Conservation (phyloP, 30 jellyfish, hydroid and myxozoan species). For the Aurelia aurita region DNA sequence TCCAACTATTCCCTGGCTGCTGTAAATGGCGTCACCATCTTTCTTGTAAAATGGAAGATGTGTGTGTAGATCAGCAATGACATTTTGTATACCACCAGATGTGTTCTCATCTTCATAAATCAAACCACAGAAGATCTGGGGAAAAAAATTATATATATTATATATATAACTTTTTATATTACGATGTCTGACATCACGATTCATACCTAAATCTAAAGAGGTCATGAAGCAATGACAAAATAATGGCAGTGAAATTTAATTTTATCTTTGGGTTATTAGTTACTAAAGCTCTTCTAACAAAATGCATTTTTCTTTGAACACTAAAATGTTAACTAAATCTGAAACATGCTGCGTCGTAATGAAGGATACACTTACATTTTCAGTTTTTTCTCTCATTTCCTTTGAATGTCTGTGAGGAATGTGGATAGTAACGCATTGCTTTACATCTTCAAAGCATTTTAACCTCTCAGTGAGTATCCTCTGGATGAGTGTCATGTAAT, state of each 20-base stretch:
- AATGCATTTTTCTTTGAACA: background rate
- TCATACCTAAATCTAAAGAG: background rate
- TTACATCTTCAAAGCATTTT: slow-evolving; percentile 12
- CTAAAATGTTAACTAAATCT: background rate
- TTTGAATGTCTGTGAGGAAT: slow-evolving; percentile 18
- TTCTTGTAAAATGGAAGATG: slow-evolving; percentile 18
- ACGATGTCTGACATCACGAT: background rate
- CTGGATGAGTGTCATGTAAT: slow-evolving; percentile 6
- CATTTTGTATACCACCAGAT: slow-evolving; percentile 17
- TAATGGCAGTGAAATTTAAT: no score
- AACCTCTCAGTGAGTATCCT: slow-evolving; percentile 6
- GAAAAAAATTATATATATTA: background rate
- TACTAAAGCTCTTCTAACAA: background rate
- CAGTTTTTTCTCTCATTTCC: slow-evolving; percentile 25
- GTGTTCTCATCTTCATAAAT: slow-evolving; percentile 31
- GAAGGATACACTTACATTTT: slow-evolving; percentile 34
- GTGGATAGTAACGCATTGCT: slow-evolving; percentile 5
- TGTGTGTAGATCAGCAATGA: slow-evolving; percentile 18
- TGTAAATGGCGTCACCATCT: background rate
- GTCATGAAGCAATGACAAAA: no score
- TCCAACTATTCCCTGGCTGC: slow-evolving; percentile 20
- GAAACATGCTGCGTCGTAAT: no score
- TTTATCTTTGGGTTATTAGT: no score
- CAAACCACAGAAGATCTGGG: slow-evolving; percentile 35
- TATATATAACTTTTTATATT: background rate